A percentile compares a stretch with the other conserved stretches of the same genome.
phyloP scores from a whole-genome alignment of 1,140 invertebrate species.

The Cryptotermes secundus region DNA sequence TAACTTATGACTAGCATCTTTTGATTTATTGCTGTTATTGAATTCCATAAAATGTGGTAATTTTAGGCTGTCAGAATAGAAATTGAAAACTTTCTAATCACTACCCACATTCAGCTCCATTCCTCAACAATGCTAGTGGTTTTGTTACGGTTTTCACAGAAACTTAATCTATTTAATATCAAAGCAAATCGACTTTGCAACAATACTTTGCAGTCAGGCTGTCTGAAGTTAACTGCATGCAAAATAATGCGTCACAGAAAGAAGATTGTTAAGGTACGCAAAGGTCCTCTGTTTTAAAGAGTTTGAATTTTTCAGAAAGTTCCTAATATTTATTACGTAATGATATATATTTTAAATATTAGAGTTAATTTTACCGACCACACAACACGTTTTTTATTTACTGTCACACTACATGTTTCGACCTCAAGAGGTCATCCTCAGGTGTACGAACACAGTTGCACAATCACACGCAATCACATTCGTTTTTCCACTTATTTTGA shows the following conservation, averaged over 20 bases:
- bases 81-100: neutral
- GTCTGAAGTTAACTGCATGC: neutral
- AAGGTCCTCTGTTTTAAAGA: too few species aligned
- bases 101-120: neutral
- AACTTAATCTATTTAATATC: neutral
- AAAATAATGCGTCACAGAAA: neutral
- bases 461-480: too few species aligned
- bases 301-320: too few species aligned
- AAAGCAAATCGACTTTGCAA: neutral
- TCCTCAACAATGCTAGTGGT: neutral
- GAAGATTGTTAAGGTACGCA: too few species aligned
- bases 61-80: neutral
- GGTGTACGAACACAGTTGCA: too few species aligned
- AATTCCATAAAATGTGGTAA: neutral
- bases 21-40: constrained; percentile 2
- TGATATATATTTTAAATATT: too few species aligned
- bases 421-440: too few species aligned
- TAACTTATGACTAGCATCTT: neutral
- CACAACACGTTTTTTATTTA: too few species aligned
- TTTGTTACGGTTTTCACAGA: neutral
- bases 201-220: neutral
- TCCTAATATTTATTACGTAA: too few species aligned
- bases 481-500: too few species aligned
- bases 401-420: too few species aligned
- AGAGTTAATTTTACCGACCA: too few species aligned